A percentile compares a stretch with the other conserved stretches of the same genome.
These are phyloP conservation scores for Caiman crocodilus DNA, from an alignment of 2,797 vertebrate species.

Conservation along the genomic window DNA sequence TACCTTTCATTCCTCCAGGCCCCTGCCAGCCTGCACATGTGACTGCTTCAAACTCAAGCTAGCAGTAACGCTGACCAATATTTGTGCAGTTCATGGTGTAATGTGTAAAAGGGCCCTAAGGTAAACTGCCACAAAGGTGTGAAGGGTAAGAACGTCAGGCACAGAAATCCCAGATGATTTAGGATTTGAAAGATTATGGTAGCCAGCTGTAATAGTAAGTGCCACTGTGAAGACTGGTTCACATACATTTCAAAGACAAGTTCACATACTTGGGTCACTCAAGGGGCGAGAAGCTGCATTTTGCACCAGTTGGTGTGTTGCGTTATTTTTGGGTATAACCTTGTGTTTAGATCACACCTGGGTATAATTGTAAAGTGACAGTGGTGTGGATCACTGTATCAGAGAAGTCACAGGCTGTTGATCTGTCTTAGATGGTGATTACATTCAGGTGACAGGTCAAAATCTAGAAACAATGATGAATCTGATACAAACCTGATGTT, in stretches of 20 bases:
- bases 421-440: not conserved
- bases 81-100: too few species aligned
- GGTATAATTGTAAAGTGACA: not conserved
- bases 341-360: not conserved
- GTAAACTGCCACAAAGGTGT: not conserved
- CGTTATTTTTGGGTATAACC: not conserved
- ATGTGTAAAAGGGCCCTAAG: too few species aligned
- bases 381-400: not conserved
- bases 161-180: not conserved
- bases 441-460: not conserved
- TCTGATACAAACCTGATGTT: not conserved
- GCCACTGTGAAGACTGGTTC: not conserved
- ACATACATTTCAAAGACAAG: not conserved
- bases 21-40: too few species aligned
- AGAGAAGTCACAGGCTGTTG: not conserved
- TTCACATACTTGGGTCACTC: not conserved
- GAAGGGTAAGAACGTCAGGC: not conserved
- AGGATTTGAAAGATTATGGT: not conserved
- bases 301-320: not conserved
- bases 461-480: not conserved
- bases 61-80: too few species aligned
- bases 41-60: too few species aligned
- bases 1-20: too few species aligned
- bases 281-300: not conserved
- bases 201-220: not conserved